Evolutionary conservation across 2,888 invertebrate species (phyloP).

Genomic region (Seira sanloemensis): DNA sequence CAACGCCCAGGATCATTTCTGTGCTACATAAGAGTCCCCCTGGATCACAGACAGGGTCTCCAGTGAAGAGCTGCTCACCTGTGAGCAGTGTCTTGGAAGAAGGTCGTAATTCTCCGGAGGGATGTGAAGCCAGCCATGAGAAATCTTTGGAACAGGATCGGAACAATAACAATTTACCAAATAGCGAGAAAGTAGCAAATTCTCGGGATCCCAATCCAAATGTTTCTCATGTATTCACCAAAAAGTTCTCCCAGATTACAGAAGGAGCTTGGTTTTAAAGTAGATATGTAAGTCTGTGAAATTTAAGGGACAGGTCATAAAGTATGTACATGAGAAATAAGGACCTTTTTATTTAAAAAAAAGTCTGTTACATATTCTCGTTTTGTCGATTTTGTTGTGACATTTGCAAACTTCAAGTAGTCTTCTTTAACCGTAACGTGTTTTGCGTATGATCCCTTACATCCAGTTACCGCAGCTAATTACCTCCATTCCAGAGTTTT

Average conservation of each 20-base stretch:
- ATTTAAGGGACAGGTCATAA: no score
- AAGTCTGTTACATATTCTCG: background rate
- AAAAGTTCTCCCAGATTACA: conserved; percentile 68
- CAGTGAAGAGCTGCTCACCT: conserved; percentile 70
- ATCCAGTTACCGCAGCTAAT: no score
- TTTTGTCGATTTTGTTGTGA: no score
- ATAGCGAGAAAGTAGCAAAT: conserved; percentile 35
- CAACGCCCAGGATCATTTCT: conserved; percentile 72
- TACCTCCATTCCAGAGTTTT: no score
- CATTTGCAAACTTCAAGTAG: no score
- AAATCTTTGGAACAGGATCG: conserved; percentile 61
- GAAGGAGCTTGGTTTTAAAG: conserved; percentile 70
- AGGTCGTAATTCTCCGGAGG: conserved; percentile 72
- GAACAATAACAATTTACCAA: conserved; percentile 62
- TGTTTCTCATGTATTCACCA: conserved; percentile 36
- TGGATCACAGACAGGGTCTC: conserved; percentile 66
- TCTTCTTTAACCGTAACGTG: no score
- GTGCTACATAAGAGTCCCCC: conserved; percentile 70
- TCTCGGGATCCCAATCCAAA: background rate
- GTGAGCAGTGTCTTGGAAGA: conserved; percentile 69
- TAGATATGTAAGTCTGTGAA: no score
- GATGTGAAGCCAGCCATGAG: conserved; percentile 71
- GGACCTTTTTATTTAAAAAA: background rate
- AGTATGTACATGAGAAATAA: background rate
- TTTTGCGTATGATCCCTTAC: no score